A percentile compares a stretch with the other conserved stretches of the same genome.
Evolutionary conservation across 1,140 invertebrate genomes (phyloP).

Genomic region (silkworm (Bombyx mori)): DNA sequence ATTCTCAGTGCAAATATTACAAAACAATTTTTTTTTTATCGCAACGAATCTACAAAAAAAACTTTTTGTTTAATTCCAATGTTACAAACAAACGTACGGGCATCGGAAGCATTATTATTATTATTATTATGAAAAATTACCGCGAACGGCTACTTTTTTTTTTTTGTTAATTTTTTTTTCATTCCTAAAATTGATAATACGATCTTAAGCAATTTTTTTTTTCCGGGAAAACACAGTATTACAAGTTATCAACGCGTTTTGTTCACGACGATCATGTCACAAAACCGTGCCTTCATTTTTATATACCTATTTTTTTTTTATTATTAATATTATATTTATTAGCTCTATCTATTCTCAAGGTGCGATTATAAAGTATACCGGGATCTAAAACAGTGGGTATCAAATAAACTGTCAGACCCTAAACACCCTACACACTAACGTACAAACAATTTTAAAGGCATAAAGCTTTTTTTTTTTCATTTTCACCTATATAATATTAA

Average conservation of each 20-base stretch:
- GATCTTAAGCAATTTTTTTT: slow-evolving; percentile 44
- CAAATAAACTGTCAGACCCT: slow-evolving; percentile 33
- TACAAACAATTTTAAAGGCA: slow-evolving; percentile 66
- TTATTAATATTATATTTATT: slow-evolving; percentile 23
- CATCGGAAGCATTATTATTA: slow-evolving; percentile 36
- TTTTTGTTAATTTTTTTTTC: slow-evolving; percentile 25
- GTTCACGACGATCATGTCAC: slow-evolving; percentile 4
- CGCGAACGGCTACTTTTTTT: no score
- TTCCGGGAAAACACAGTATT: slow-evolving; percentile 20
- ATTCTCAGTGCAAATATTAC: slow-evolving; percentile 56
- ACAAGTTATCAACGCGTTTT: slow-evolving; percentile 9
- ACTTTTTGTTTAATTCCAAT: background rate
- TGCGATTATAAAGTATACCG: slow-evolving; percentile 46
- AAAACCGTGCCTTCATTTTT: slow-evolving; percentile 22
- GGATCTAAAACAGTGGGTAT: slow-evolving; percentile 28
- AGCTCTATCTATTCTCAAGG: slow-evolving; percentile 47
- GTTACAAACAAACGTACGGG: slow-evolving; percentile 19
- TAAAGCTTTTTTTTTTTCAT: slow-evolving; percentile 64
- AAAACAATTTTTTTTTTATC: slow-evolving; percentile 23
- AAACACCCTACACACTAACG: slow-evolving; percentile 51
- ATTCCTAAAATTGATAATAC: slow-evolving; percentile 45
- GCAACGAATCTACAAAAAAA: slow-evolving; percentile 9
- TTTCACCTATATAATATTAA: slow-evolving; percentile 45
- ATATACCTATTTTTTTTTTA: slow-evolving; percentile 40
- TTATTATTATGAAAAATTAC: no score